Percentiles rank a stretch among this genome's conserved stretches.
phyloP scores from a whole-genome alignment of 2,113 vertebrate species.

The Turdus rufiventris region DNA sequence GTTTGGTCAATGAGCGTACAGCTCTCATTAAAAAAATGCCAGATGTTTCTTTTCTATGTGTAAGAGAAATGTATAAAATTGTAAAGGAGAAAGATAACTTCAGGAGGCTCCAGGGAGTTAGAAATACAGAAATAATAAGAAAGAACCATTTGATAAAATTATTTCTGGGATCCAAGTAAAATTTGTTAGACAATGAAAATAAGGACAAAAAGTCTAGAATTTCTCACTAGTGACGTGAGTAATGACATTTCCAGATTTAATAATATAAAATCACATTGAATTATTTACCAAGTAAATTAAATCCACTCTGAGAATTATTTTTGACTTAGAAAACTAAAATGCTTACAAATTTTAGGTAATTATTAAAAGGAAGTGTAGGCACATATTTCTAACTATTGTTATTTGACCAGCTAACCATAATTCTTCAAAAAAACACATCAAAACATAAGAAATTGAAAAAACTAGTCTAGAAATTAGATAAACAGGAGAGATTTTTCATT shows the following conservation, averaged over 20 bases:
- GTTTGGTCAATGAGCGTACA: not conserved
- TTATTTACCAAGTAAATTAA: not conserved
- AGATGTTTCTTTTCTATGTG: conserved; percentile 23
- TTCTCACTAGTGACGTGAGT: not conserved
- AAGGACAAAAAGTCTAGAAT: not conserved
- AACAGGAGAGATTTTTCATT: not conserved
- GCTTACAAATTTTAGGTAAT: not conserved
- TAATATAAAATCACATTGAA: not conserved
- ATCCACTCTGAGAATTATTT: not conserved
- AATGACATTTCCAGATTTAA: not conserved
- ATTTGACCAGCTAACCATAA: not conserved
- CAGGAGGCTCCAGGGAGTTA: not conserved
- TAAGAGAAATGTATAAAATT: not conserved
- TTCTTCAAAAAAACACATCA: not conserved
- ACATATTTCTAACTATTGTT: not conserved
- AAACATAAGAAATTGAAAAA: not conserved
- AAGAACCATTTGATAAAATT: not conserved
- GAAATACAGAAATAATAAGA: not conserved
- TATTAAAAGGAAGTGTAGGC: not conserved
- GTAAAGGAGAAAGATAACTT: not conserved
- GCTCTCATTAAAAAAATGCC: conserved; percentile 17
- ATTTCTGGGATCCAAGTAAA: not conserved
- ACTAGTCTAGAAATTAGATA: not conserved
- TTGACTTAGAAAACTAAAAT: not conserved
- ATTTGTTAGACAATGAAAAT: not conserved